phyloP scores from a whole-genome alignment of 2,113 vertebrate species.

The Circaetus gallicus region DNA sequence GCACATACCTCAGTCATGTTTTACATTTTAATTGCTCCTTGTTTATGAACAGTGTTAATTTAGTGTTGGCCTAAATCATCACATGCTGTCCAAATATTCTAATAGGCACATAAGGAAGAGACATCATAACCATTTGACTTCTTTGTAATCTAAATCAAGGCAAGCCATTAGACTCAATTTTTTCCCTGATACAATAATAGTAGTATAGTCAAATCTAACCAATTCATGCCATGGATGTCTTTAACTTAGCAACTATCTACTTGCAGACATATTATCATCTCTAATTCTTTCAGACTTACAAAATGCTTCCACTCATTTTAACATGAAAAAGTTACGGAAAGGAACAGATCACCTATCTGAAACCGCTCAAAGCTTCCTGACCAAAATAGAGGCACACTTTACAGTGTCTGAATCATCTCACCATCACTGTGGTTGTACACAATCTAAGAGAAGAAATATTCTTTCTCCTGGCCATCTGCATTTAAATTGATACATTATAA shows the following conservation, averaged over 20 bases:
- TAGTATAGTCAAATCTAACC: neutral
- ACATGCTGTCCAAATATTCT: neutral
- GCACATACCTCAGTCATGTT: neutral
- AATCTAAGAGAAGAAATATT: neutral
- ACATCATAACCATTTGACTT: neutral
- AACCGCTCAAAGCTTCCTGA: neutral
- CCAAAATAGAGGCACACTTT: neutral
- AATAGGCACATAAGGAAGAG: neutral
- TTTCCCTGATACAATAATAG: neutral
- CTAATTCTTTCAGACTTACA: neutral
- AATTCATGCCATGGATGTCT: too few species aligned
- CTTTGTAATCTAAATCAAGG: neutral
- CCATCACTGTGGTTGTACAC: neutral
- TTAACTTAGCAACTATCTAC: neutral
- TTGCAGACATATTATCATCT: neutral
- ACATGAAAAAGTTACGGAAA: neutral
- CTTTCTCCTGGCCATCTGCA: conserved; percentile 27
- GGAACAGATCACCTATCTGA: neutral
- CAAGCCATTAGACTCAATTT: neutral
- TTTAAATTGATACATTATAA: conserved; percentile 25
- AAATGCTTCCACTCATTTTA: conserved; percentile 22
- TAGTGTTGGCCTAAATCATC: neutral
- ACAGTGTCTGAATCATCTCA: neutral
- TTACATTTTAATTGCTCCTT: neutral
- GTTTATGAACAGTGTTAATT: neutral